These are phyloP conservation scores for Endomychus coccineus DNA, from an alignment of 2,888 invertebrate genomes.

Conservation along the genomic window DNA sequence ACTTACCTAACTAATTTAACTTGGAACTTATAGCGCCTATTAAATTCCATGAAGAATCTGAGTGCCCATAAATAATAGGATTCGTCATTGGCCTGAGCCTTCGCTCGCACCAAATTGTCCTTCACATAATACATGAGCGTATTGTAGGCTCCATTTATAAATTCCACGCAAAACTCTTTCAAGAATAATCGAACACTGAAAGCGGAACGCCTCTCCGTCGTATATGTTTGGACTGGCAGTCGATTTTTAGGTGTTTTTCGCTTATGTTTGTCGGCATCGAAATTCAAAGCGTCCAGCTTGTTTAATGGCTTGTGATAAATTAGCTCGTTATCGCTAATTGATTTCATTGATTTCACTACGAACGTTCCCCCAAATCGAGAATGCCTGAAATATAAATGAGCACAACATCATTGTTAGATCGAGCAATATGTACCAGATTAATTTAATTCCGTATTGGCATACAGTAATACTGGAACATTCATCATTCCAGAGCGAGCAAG, in stretches of 20 bases:
- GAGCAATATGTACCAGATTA: no score
- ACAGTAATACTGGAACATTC: no score
- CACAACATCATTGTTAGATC: no score
- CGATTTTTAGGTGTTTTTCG: slow-evolving; percentile 71
- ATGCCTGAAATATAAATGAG: slow-evolving; percentile 56
- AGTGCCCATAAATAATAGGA: slow-evolving; percentile 92
- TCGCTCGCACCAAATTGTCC: slow-evolving; percentile 60
- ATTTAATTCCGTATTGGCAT: no score
- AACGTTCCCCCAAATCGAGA: slow-evolving; percentile 93
- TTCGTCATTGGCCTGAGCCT: slow-evolving; percentile 77
- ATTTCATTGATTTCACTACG: slow-evolving; percentile 87
- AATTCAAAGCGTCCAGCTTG: slow-evolving; percentile 68
- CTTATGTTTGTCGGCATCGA: slow-evolving; percentile 65
- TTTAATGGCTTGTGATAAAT: slow-evolving; percentile 82
- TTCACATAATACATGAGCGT: slow-evolving; percentile 83
- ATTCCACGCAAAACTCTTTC: slow-evolving; percentile 91
- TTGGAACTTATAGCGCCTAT: slow-evolving; percentile 78
- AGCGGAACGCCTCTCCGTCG: slow-evolving; percentile 70
- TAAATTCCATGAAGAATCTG: slow-evolving; percentile 96
- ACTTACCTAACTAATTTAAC: slow-evolving; percentile 80
- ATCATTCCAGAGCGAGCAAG: no score
- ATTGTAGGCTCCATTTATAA: slow-evolving; percentile 89
- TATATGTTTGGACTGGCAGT: slow-evolving; percentile 56
- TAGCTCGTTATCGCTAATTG: slow-evolving; percentile 77
- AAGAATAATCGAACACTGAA: slow-evolving; percentile 82